phyloP scores from a whole-genome alignment of 1,140 invertebrate species.

The Zaprionus ghesquierei region DNA sequence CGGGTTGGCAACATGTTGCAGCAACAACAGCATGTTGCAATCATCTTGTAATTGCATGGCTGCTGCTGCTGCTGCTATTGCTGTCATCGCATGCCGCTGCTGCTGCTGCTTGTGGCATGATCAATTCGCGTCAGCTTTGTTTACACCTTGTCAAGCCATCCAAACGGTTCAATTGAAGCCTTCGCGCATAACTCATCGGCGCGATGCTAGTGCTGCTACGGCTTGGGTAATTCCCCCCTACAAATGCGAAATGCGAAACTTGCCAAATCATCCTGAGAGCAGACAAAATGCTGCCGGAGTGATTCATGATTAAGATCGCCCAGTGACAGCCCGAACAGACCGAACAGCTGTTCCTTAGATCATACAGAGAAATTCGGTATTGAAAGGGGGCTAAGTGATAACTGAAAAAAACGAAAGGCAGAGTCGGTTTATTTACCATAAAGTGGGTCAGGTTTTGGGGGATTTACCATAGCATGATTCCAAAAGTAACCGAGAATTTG shows the following conservation, averaged over 20 bases:
- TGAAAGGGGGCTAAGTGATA: background rate
- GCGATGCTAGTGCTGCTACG: background rate
- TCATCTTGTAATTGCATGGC: conserved; percentile 33
- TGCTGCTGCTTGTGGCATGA: conserved; percentile 6
- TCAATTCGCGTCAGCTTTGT: conserved; percentile 46
- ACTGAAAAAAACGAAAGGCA: background rate
- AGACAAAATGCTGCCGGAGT: conserved; percentile 25
- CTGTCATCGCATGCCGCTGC: background rate
- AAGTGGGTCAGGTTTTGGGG: background rate
- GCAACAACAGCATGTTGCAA: conserved; percentile 46
- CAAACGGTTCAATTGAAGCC: conserved; percentile 35
- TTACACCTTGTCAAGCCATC: conserved; percentile 32
- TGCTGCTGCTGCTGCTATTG: background rate
- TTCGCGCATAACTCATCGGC: conserved; percentile 1
- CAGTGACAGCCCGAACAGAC: background rate
- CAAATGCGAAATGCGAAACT: too few species aligned
- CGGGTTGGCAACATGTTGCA: conserved; percentile 47
- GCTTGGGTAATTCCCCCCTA: conserved; percentile 35
- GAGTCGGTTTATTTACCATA: background rate
- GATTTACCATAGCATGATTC: background rate
- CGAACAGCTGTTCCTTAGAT: conserved; percentile 18
- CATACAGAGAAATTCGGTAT: background rate
- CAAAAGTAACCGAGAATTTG: background rate
- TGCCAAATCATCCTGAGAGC: conserved; percentile 40
- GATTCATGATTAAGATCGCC: conserved; percentile 37